These are phyloP conservation scores for Poeciliopsis paucimaculata DNA, from an alignment of 2,797 vertebrate species.

Conservation along the genomic window DNA sequence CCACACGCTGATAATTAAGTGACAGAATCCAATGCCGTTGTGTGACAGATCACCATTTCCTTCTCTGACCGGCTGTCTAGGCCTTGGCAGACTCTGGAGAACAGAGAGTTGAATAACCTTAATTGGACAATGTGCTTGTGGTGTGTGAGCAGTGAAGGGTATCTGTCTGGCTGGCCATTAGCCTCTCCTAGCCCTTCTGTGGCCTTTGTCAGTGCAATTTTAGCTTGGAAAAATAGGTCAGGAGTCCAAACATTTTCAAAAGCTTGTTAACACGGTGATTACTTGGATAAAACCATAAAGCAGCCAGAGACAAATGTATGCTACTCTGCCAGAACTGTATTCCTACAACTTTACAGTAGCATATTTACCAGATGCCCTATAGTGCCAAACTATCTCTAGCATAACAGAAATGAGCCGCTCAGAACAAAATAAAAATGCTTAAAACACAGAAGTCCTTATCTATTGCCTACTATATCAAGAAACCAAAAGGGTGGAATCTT, in stretches of 20 bases:
- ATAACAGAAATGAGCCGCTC: background rate
- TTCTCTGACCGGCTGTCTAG: constrained; percentile 57
- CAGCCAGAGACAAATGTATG: background rate
- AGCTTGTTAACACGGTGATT: constrained; percentile 42
- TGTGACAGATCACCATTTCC: constrained; percentile 64
- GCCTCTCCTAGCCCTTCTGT: constrained; percentile 51
- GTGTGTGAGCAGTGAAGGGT: constrained; percentile 20
- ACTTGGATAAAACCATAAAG: constrained; percentile 21
- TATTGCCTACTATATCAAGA: background rate
- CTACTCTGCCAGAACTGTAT: background rate
- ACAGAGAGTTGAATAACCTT: constrained; percentile 67
- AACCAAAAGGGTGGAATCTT: background rate
- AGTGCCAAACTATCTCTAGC: background rate
- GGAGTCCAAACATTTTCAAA: constrained; percentile 44
- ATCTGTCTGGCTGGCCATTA: constrained; percentile 30
- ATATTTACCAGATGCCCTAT: background rate
- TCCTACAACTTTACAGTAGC: background rate
- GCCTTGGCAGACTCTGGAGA: constrained; percentile 48
- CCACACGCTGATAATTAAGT: constrained; percentile 68
- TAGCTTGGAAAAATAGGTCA: constrained; percentile 59
- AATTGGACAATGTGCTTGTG: constrained; percentile 72
- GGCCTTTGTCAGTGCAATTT: constrained; percentile 66
- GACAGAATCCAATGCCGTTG: constrained; percentile 58
- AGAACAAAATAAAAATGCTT: background rate
- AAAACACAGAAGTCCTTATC: background rate